These are phyloP conservation scores for Leptodactylus fallax DNA, from an alignment of 2,797 vertebrate genomes.

Conservation along the genomic window DNA sequence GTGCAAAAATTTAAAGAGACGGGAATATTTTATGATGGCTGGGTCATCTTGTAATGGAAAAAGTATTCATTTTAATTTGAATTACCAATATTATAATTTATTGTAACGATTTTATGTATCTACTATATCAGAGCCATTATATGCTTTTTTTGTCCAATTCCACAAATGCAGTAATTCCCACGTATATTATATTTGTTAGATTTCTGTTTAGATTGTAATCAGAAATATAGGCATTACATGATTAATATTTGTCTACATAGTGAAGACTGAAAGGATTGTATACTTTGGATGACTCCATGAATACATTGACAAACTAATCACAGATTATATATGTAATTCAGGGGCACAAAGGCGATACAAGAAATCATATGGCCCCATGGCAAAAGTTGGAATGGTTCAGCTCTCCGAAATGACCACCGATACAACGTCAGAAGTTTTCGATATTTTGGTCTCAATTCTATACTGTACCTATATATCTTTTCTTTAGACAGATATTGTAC, in stretches of 20 bases:
- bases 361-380: background rate
- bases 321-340: background rate
- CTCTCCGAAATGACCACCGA: too few relatives aligned
- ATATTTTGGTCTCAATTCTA: too few relatives aligned
- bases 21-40: background rate
- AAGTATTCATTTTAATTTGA: background rate
- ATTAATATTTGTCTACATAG: too few relatives aligned
- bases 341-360: background rate
- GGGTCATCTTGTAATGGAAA: background rate
- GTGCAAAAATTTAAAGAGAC: constrained; percentile 24
- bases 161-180: background rate
- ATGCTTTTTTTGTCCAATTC: background rate
- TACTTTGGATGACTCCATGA: too few relatives aligned
- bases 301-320: too few relatives aligned
- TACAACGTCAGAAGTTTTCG: too few relatives aligned
- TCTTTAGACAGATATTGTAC: too few relatives aligned
- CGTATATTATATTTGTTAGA: background rate
- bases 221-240: too few relatives aligned
- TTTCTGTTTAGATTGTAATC: too few relatives aligned
- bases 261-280: too few relatives aligned
- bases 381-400: background rate
- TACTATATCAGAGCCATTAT: background rate
- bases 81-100: background rate
- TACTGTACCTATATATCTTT: too few relatives aligned
- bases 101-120: background rate